Conservation (phyloP, 2,888 invertebrate genomes). For the Cryptophagus acutangulus region DNA sequence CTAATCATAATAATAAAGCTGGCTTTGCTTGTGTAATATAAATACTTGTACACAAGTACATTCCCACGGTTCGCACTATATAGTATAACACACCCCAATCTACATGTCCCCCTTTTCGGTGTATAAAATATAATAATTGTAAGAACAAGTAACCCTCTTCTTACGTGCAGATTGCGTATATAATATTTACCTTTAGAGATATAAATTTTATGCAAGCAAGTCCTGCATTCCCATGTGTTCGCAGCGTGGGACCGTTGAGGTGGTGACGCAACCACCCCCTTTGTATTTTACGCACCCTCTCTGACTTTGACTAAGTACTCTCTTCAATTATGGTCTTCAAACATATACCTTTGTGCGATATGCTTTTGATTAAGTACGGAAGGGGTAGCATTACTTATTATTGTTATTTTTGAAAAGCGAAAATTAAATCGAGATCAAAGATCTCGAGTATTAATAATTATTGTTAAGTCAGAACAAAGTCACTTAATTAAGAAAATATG, state of each 20-base stretch:
- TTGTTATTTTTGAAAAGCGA: too few species aligned
- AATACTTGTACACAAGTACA: too few species aligned
- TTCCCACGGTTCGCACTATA: conserved; percentile 19
- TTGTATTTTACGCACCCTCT: conserved; percentile 12
- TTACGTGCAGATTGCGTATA: conserved; percentile 25
- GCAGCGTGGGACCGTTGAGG: conserved; percentile 34
- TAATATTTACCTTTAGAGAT: conserved; percentile 29
- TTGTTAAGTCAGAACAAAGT: too few species aligned
- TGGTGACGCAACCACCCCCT: conserved; percentile 28
- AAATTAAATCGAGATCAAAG: too few species aligned
- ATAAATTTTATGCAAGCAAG: conserved; percentile 18
- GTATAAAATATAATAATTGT: too few species aligned
- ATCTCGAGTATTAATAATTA: too few species aligned
- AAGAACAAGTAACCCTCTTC: conserved; percentile 31
- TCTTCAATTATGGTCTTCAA: conserved; percentile 24
- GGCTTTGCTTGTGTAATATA: too few species aligned
- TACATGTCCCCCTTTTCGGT: conserved; percentile 19
- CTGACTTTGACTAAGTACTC: conserved; percentile 29
- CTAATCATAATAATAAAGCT: too few species aligned
- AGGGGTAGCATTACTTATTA: too few species aligned
- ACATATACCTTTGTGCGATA: conserved; percentile 10
- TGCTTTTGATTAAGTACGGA: too few species aligned
- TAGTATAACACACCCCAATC: conserved; percentile 9
- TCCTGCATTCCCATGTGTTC: conserved; percentile 30
- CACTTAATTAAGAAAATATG: too few species aligned